Base-by-base conservation (phyloP, 2,888 invertebrate species). In the Apomyelois bistriatella region DNA sequence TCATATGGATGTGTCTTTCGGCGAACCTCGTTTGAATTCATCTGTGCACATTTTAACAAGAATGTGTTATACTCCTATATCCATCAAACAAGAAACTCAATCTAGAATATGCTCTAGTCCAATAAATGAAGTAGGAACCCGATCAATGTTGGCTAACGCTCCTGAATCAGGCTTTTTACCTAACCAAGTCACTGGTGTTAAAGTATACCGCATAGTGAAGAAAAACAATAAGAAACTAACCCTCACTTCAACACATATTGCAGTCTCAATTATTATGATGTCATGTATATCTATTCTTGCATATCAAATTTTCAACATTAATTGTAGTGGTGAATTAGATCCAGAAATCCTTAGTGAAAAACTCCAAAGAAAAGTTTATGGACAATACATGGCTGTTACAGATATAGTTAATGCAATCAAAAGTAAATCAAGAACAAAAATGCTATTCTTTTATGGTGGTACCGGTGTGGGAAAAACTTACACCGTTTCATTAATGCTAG, bases 381-480 rank as follows among this genome's bases (percentile, higher is more conserved):
- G 89, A 42, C 90, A 90, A 61, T 35, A 66, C 13, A 58, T 61
- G 54, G 87, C 82, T 47, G 62, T 75, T 12, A 62, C 71, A 54
- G 59, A 60, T 32, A 64, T 90, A 50, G 57, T 82, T 35, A 58
- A 71, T 16, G 66, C 78, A 13, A 61, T 90, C n/a, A 64, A 68
- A 46, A 36, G 53, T 30, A 58, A 75, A 55, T 67, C 61, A 8
- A 65, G 53, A 7, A 75, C 65, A 53, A 88, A 85, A 70, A 66
- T 90, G 12, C 52, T 90, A 47, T 67, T 85, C 57, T 65, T 90
- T 9, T 83, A 79, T 72, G 90, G 90, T 51, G 80, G 88, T 1
- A 90, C 89, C 36, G 90, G 90, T 49, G 88, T 88, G 3, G 90
- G 90, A 0, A 90, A 90, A 60, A 85, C 90, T 38, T 82, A 72